Evolutionary conservation across 2,797 vertebrate species (phyloP).

Genomic region (Gymnothorax javanicus): DNA sequence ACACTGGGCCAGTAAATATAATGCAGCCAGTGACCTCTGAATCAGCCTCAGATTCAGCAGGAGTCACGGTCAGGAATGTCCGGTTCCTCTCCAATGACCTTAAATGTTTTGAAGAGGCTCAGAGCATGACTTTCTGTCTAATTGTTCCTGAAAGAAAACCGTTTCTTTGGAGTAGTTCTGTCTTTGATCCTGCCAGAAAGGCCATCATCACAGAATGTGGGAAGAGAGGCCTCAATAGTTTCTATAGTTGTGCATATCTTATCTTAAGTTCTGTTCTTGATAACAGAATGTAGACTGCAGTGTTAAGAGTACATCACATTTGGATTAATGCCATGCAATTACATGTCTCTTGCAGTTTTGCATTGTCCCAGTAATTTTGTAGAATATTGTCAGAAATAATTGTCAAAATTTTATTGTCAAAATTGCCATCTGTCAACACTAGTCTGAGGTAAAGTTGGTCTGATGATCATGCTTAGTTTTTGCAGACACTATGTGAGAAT

Average conservation of each 20-base stretch:
- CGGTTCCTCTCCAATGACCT: slow-evolving; percentile 40
- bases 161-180: neutral
- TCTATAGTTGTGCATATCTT: neutral
- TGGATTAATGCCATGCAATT: neutral
- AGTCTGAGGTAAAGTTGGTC: neutral
- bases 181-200: neutral
- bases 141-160: slow-evolving; percentile 21
- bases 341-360: neutral
- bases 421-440: neutral
- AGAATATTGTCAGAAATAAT: no score
- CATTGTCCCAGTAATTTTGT: neutral
- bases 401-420: no score
- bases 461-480: neutral
- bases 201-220: neutral
- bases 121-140: slow-evolving; percentile 13
- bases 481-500: neutral
- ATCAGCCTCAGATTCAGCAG: slow-evolving; percentile 45
- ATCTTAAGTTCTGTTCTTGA: neutral
- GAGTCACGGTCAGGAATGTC: slow-evolving; percentile 46
- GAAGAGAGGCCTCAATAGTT: neutral
- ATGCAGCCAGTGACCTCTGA: slow-evolving; percentile 48
- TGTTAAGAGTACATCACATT: neutral
- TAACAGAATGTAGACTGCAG: neutral
- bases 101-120: neutral
- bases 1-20: slow-evolving; percentile 3